Base-by-base conservation (phyloP, 2,888 invertebrate genomes). In the Agrotis clavis region DNA sequence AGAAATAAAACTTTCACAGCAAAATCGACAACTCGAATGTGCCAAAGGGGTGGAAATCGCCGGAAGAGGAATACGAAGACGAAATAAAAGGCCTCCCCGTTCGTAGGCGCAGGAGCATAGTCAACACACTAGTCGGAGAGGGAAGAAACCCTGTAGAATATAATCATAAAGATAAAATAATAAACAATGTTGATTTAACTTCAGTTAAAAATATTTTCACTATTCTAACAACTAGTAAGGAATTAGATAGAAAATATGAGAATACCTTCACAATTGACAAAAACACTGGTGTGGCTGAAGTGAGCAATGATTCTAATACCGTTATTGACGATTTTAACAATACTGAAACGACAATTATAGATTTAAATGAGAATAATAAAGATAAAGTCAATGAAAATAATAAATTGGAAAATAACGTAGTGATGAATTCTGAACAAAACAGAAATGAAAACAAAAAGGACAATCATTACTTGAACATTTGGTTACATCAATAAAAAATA, bases 41-140 rank as follows among this genome's bases (percentile, higher is more conserved):
- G 4, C 47, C 45, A 19, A 72, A 74, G 30, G 57, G 69, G 0
- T 54, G 67, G 13, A 83, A 74, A 18, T 56, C 63, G 62, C 70
- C 87, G 14, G 86, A 88, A n/a, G 92, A 93, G 61, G 94, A 94
- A 54, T 93, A 94, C 66, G 94, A 93, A 30, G 91, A 93, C n/a
- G 92, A 92, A 62, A 84, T 91, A 11, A 93, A 89, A 88, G 94
- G 93, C n/a, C 82, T 93, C 18, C 93, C 94, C 21, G 84, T 92
- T 18, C 88, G 94, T 64, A 91, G 74, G 71, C 91, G 89, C 72
- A 88, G 94, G 80, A 83, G 82, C 21, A 25, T 59, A 30, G 14
- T 1, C 11, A n/a, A 9, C 25, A 13, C n/a, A 54, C n/a, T 13
- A 19, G 1, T 18, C 2, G 13, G 1, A 51, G 50, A 63, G 14